Conservation (phyloP, 2,797 vertebrate species). For the Mus minutoides region DNA sequence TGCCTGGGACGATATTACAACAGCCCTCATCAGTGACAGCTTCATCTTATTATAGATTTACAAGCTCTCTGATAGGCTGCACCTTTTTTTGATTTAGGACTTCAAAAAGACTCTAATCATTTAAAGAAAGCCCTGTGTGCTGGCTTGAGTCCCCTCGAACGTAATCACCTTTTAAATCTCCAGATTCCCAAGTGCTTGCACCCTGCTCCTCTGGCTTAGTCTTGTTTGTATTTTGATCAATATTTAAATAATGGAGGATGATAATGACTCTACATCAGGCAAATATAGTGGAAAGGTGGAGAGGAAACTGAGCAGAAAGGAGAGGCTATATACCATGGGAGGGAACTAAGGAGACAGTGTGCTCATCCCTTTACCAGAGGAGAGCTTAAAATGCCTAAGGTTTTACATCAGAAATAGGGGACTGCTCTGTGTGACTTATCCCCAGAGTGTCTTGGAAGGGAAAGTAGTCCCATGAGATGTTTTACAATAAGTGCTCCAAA, state of each 20-base stretch:
- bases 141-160: conserved; percentile 59
- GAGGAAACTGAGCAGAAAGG: conserved; percentile 6
- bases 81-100: conserved; percentile 82
- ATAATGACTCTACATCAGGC: conserved; percentile 26
- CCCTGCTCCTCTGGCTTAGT: conserved; percentile 76
- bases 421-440: not conserved
- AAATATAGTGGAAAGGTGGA: conserved; percentile 32
- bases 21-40: conserved; percentile 42
- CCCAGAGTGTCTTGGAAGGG: not conserved
- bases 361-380: not conserved
- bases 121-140: conserved; percentile 66
- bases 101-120: conserved; percentile 84
- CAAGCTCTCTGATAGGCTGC: conserved; percentile 68
- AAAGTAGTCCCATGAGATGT: not conserved
- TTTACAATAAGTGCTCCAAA: not conserved
- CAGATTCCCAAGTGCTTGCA: conserved; percentile 61
- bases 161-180: conserved; percentile 67
- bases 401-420: conserved; percentile 4
- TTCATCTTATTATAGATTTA: conserved; percentile 68
- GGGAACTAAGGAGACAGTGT: not conserved
- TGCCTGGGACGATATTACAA: conserved; percentile 47
- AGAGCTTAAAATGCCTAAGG: not conserved
- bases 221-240: conserved; percentile 75
- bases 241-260: conserved; percentile 73
- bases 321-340: not conserved